These are phyloP conservation scores for Limnephilus auricula DNA, from an alignment of 2,888 invertebrate species.

Conservation along the genomic window DNA sequence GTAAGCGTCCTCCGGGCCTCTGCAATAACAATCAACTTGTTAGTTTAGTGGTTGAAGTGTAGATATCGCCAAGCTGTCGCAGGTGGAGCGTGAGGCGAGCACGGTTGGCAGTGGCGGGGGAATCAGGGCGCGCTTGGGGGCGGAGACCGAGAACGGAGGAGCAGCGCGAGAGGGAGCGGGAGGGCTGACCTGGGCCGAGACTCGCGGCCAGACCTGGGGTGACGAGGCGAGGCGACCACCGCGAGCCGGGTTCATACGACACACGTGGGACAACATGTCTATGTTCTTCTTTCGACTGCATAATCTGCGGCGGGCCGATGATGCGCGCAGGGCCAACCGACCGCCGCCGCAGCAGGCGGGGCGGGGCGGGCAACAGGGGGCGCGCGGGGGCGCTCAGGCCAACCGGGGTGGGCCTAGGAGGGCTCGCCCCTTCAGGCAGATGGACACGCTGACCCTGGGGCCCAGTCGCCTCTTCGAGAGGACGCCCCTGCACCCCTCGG, in stretches of 20 bases:
- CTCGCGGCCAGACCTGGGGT: conserved; percentile 60
- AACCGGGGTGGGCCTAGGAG: background rate
- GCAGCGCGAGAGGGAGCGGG: background rate
- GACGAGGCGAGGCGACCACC: conserved; percentile 28
- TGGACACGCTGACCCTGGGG: conserved; percentile 82
- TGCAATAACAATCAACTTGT: background rate
- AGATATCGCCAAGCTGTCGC: conserved; percentile 59
- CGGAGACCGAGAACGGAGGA: conserved; percentile 49
- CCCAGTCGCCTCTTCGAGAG: conserved; percentile 91
- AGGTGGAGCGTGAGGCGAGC: conserved; percentile 40
- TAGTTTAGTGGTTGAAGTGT: background rate
- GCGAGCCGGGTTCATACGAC: background rate
- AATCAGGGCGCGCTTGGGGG: conserved; percentile 56
- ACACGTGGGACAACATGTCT: conserved; percentile 84
- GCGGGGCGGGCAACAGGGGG: conserved; percentile 65
- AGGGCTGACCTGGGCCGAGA: conserved; percentile 43
- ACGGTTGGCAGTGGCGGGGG: conserved; percentile 59
- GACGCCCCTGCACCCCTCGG: conserved; percentile 89
- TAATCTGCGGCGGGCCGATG: conserved; percentile 92
- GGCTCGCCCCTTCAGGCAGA: conserved; percentile 42
- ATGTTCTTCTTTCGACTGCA: conserved; percentile 97
- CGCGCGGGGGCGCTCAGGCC: conserved; percentile 68
- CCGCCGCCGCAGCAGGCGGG: conserved; percentile 69
- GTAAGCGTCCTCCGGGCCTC: background rate
- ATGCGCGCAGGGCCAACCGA: conserved; percentile 82